Percentiles rank a stretch among this genome's conserved stretches.
These are phyloP conservation scores for Drosophila sulfurigaster DNA, from an alignment of 1,140 invertebrate genomes.

Conservation along the genomic window DNA sequence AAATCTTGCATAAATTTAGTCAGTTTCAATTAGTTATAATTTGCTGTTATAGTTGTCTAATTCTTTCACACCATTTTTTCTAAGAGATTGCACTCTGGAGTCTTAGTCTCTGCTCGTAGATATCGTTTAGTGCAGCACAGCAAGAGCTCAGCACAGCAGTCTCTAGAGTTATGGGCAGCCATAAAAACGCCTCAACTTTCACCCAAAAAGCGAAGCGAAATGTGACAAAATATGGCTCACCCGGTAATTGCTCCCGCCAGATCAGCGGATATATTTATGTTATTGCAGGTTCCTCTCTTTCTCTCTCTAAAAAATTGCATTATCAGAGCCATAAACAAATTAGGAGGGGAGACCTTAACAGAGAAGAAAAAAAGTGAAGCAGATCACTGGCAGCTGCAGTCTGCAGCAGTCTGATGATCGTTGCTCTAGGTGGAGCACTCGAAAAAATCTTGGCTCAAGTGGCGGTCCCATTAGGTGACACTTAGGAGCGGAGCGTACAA, in stretches of 20 bases:
- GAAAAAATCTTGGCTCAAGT: constrained; percentile 72
- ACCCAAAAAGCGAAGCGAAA: constrained; percentile 53
- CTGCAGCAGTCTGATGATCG: constrained; percentile 37
- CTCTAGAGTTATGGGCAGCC: constrained; percentile 54
- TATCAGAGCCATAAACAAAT: constrained; percentile 79
- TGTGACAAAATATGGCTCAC: constrained; percentile 81
- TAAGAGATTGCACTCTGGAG: not conserved
- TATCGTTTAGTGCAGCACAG: constrained; percentile 4
- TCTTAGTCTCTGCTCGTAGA: not conserved
- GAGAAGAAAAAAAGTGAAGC: constrained; percentile 18
- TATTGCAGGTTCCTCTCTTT: constrained; percentile 53
- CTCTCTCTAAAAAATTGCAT: constrained; percentile 77
- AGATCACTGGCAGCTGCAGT: constrained; percentile 10
- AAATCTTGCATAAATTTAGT: too few species aligned
- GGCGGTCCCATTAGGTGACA: constrained; percentile 78
- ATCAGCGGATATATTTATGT: constrained; percentile 80
- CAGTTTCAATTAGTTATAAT: too few species aligned
- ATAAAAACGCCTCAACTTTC: constrained; percentile 80
- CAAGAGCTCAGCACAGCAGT: not conserved
- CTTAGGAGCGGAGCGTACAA: constrained; percentile 58
- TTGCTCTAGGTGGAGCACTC: constrained; percentile 23
- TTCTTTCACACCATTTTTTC: constrained; percentile 1
- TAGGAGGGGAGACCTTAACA: constrained; percentile 55
- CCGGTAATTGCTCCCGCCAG: constrained; percentile 79
- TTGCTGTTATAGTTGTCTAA: not conserved